These are phyloP conservation scores for Drosophila histrio DNA, from an alignment of 2,888 invertebrate species.

Conservation along the genomic window DNA sequence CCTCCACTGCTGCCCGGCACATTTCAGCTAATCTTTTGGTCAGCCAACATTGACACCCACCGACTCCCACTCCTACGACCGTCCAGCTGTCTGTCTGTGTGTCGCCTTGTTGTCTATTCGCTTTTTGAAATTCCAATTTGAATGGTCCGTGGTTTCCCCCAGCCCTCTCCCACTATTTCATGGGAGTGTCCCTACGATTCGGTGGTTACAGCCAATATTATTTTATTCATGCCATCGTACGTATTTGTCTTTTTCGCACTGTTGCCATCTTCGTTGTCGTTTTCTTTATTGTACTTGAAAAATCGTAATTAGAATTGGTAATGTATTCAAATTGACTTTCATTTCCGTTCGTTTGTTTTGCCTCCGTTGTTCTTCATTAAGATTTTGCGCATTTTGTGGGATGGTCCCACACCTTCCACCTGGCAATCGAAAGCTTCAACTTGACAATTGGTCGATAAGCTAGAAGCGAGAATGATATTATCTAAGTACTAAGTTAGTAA, in stretches of 20 bases:
- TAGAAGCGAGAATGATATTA: conserved; percentile 23
- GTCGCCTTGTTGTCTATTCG: conserved; percentile 61
- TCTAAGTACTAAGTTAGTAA: conserved; percentile 25
- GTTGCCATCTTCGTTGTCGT: conserved; percentile 36
- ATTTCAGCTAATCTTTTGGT: conserved; percentile 72
- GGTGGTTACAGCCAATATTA: conserved; percentile 62
- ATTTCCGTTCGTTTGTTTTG: conserved; percentile 74
- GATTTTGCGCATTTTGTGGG: conserved; percentile 57
- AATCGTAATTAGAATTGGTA: conserved; percentile 81
- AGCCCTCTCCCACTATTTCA: not conserved
- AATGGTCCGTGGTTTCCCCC: conserved; percentile 62
- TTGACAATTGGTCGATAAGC: conserved; percentile 45
- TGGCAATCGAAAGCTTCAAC: conserved; percentile 26
- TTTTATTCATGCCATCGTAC: conserved; percentile 74
- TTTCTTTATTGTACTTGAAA: conserved; percentile 71
- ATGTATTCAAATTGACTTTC: conserved; percentile 80
- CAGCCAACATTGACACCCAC: conserved; percentile 51
- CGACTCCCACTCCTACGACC: not conserved
- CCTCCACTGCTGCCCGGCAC: conserved; percentile 21
- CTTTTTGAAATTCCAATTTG: conserved; percentile 77
- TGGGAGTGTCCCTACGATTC: conserved; percentile 27
- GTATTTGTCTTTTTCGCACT: conserved; percentile 53
- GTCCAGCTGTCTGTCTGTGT: not conserved
- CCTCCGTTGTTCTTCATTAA: conserved; percentile 51
- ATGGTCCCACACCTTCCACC: not conserved